Evolutionary conservation across 2,113 vertebrate species (phyloP).

Genomic region (Verasper variegatus): DNA sequence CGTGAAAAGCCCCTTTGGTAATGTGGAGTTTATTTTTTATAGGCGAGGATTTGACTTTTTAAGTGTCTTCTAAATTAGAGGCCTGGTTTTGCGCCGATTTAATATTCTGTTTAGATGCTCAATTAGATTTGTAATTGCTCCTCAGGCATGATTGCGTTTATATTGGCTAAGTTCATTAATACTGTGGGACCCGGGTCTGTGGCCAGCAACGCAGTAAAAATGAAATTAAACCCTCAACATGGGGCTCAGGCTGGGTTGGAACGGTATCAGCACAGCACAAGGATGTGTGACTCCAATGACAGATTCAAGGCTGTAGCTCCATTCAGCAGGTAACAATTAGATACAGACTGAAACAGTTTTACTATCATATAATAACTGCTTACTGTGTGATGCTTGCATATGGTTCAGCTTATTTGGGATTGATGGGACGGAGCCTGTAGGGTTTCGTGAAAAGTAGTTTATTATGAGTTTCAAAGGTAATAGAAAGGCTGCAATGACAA

Average conservation of each 20-base stretch:
- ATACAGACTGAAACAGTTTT: conserved; percentile 23
- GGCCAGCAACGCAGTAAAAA: conserved; percentile 78
- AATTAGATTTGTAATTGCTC: conserved; percentile 82
- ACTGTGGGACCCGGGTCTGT: conserved; percentile 64
- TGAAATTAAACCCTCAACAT: conserved; percentile 72
- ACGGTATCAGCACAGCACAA: conserved; percentile 40
- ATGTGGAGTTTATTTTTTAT: conserved; percentile 72
- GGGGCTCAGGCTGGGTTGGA: conserved; percentile 46
- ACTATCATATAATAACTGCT: not conserved
- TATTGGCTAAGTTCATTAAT: conserved; percentile 82
- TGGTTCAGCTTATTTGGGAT: conserved; percentile 47
- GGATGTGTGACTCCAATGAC: conserved; percentile 47
- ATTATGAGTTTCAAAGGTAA: conserved; percentile 45
- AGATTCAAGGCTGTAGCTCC: conserved; percentile 27
- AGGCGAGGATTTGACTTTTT: conserved; percentile 71
- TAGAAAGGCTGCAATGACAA: conserved; percentile 35
- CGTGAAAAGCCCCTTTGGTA: conserved; percentile 30
- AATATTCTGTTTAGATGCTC: conserved; percentile 82
- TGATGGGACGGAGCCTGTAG: conserved; percentile 28
- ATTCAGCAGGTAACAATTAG: conserved; percentile 21
- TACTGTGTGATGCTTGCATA: conserved; percentile 32
- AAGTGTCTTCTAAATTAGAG: conserved; percentile 76
- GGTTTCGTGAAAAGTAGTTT: conserved; percentile 43
- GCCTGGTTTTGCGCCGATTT: conserved; percentile 72
- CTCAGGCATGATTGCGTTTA: conserved; percentile 79